Evolutionary conservation across 2,113 vertebrate species (phyloP), one percentile per base, ranked within the genome.

Genomic region (Jaculus jaculus): DNA sequence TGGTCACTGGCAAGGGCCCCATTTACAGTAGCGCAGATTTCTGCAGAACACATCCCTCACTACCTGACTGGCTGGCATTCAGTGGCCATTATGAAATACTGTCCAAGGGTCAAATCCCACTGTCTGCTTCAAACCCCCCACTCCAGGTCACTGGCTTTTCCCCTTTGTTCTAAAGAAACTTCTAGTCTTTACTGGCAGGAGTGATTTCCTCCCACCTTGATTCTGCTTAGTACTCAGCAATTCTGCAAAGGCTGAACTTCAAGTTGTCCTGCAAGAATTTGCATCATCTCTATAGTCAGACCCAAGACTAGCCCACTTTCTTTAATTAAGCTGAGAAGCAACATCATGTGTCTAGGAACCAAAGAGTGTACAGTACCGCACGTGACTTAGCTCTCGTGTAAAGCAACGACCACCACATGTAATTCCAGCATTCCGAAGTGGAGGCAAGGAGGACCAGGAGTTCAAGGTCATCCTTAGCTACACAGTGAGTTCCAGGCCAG

Each of bases 301-400:
- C 34, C 89, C 51, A 92, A 89, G 87, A 93, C 17, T 21, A 68
- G 87, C 54, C 37, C 58, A 85, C 69, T 86, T 72, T 58, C 90
- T 51, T 34, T 51, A 83, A 92, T 69, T 60, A 94, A 34, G 47
- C 87, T 84, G 71, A 65, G 84, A 86, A 30, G 42, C 32, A 80
- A 20, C 68, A 10, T 68, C 58, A 66, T 0, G 16, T 71, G 68
- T 58, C 60, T 51, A 51, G 61, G 82, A 96, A 85, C 71, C 24
- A 74, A 15, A 80, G 18, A 84, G 47, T 3, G 17, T 15, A 20
- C 54, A 85, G 89, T 23, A 24, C 32, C 83, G 58, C n/a, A 20
- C 23, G 26, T 71, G 32, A 51, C 16, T 11, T 12, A 51, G 23
- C 47, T 7, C 32, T 72, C 47, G 28, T 28, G 58, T 34, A 47